These are phyloP conservation scores for Ctenodactylus gundi DNA, from an alignment of 2,113 vertebrate genomes.

Conservation along the genomic window DNA sequence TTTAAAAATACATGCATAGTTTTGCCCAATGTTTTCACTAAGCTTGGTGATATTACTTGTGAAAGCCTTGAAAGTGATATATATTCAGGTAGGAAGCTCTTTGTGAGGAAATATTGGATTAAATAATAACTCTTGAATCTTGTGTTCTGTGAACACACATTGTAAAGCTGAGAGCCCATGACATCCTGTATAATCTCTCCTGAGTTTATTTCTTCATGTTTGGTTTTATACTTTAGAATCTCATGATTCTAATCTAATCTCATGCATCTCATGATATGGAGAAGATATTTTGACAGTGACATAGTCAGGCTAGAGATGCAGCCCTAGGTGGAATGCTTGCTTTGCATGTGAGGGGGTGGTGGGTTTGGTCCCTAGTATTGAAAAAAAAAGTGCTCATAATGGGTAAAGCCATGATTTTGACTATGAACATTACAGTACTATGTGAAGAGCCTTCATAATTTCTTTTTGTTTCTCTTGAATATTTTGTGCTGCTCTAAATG, in stretches of 20 bases:
- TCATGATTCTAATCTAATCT: background rate
- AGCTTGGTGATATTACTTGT: background rate
- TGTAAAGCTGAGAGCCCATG: background rate
- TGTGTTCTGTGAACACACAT: background rate
- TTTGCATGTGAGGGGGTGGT: background rate
- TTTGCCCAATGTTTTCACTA: background rate
- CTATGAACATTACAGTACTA: background rate
- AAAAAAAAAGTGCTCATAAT: background rate
- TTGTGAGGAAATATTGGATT: background rate
- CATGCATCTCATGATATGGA: too few relatives aligned
- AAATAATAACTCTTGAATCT: background rate
- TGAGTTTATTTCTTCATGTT: background rate
- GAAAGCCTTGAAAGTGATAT: background rate
- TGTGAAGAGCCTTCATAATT: background rate
- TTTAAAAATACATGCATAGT: background rate
- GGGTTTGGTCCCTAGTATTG: background rate
- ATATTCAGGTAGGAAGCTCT: background rate
- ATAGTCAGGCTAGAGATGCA: too few relatives aligned
- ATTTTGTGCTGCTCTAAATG: background rate
- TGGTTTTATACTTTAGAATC: background rate
- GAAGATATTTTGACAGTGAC: background rate
- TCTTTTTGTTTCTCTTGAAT: background rate
- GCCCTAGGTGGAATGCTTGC: background rate
- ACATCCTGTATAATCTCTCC: background rate
- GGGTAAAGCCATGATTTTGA: constrained; percentile 3